Base-by-base conservation (phyloP, 2,888 invertebrate species). In the Epirrhoe tristata region DNA sequence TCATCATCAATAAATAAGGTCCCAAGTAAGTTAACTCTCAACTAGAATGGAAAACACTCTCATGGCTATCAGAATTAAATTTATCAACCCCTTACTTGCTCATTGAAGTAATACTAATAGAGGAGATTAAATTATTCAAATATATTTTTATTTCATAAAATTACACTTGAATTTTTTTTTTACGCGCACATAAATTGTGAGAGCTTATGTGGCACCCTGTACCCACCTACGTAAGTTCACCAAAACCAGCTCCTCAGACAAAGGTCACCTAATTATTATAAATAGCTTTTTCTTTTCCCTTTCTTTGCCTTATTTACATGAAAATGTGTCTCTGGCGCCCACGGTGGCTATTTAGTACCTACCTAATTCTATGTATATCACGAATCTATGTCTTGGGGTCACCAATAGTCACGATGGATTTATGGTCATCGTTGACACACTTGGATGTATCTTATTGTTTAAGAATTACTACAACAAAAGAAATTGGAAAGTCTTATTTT, bases 371-470 rank as follows among this genome's bases (percentile, higher is more conserved):
- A 39, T 43, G 39, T 43, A 43, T 43, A 43, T 43, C 67, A 67
- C 4, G 57, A 50, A 61, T 53, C 43, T 55, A 51, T 68, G 64
- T 17, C 54, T 64, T 7, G 54, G 43, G 64, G 68, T 61, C 64
- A 61, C 57, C 46, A 48, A n/a, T n/a, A n/a, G n/a, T n/a, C n/a
- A n/a, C n/a, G n/a, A n/a, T 39, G 8, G 53, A 16, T 62, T 67
- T 66, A 70, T 61, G 69, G 60, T 58, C 10, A 48, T 54, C 55
- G 58, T 61, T 70, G 69, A 66, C 69, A 66, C 39, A 70, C 64
- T 36, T 69, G 24, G 6, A 59, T n/a, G 14, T n/a, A 66, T 5
- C 46, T 51, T 59, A 61, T 60, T 63, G 63, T 63, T 63, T 58
- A 53, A 59, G 32, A 61, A 32, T 31, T 55, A 17, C 48, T 14